Conservation (phyloP, 2,888 invertebrate genomes). For the Eristalinus aeneus region DNA sequence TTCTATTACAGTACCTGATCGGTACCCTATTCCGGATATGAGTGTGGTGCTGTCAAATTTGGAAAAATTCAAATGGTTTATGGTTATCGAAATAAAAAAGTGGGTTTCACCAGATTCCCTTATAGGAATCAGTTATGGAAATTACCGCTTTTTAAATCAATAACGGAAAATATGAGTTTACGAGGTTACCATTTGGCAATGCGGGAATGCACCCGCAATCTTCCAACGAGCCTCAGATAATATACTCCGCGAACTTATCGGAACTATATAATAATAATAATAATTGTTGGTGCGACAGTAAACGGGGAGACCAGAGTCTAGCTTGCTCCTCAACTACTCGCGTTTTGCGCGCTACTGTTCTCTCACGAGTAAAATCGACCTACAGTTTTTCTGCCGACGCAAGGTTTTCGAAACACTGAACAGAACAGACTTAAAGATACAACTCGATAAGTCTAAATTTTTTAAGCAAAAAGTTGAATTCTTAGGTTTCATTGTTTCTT, state of each 20-base stretch:
- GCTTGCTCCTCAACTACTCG: too few relatives aligned
- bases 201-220: constrained; percentile 5
- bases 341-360: too few relatives aligned
- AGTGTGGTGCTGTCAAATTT: not conserved
- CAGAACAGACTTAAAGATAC: not conserved
- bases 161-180: too few relatives aligned
- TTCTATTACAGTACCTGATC: not conserved
- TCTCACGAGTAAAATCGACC: too few relatives aligned
- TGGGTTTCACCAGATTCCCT: too few relatives aligned
- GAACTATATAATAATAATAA: too few relatives aligned
- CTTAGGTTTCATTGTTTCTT: not conserved
- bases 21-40: not conserved
- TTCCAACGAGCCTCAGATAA: not conserved
- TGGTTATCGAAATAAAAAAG: not conserved
- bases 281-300: too few relatives aligned
- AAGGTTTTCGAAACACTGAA: not conserved
- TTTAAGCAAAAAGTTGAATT: not conserved
- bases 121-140: too few relatives aligned
- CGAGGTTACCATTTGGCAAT: not conserved
- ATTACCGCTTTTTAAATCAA: too few relatives aligned
- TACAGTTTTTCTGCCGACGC: not conserved
- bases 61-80: not conserved
- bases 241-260: not conserved
- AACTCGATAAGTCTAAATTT: not conserved
- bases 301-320: too few relatives aligned